These are phyloP conservation scores for Scomber japonicus DNA, from an alignment of 2,113 vertebrate genomes.

Conservation along the genomic window DNA sequence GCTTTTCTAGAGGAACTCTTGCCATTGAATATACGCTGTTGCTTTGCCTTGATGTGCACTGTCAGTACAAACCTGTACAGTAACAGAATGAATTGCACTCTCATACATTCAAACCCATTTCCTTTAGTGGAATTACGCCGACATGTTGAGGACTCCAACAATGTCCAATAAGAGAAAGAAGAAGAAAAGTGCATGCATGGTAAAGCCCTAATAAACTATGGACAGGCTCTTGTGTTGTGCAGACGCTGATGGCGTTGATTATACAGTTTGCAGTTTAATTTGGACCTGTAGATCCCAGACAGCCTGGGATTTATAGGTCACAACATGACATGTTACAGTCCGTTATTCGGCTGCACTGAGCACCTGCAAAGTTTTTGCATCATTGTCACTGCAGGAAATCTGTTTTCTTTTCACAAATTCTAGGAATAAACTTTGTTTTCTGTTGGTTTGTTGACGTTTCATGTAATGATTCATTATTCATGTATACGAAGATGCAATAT, in stretches of 20 bases:
- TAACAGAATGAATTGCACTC: slow-evolving; percentile 65
- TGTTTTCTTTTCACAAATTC: slow-evolving; percentile 48
- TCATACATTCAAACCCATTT: slow-evolving; percentile 42
- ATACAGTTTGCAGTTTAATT: slow-evolving; percentile 17
- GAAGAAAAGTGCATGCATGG: slow-evolving; percentile 24
- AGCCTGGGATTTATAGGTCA: slow-evolving; percentile 1
- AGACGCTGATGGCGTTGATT: slow-evolving; percentile 5
- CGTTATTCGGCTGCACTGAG: slow-evolving; percentile 28
- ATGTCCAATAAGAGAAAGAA: neutral
- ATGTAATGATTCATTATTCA: slow-evolving; percentile 71
- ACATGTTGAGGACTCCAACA: slow-evolving; percentile 43
- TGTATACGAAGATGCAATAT: slow-evolving; percentile 77
- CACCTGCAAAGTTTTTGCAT: slow-evolving; percentile 61
- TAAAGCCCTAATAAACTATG: slow-evolving; percentile 25
- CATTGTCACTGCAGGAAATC: slow-evolving; percentile 43
- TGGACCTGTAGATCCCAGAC: slow-evolving; percentile 34
- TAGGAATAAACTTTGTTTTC: slow-evolving; percentile 64
- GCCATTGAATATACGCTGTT: slow-evolving; percentile 41
- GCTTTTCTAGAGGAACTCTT: slow-evolving; percentile 48
- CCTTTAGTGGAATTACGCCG: slow-evolving; percentile 34
- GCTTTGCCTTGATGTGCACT: slow-evolving; percentile 59
- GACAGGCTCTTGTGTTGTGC: slow-evolving; percentile 22
- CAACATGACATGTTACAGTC: slow-evolving; percentile 34
- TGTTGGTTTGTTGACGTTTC: slow-evolving; percentile 50
- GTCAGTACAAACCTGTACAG: slow-evolving; percentile 76